Base-by-base conservation (phyloP, 2,113 vertebrate genomes). In the Climacteris rufus region DNA sequence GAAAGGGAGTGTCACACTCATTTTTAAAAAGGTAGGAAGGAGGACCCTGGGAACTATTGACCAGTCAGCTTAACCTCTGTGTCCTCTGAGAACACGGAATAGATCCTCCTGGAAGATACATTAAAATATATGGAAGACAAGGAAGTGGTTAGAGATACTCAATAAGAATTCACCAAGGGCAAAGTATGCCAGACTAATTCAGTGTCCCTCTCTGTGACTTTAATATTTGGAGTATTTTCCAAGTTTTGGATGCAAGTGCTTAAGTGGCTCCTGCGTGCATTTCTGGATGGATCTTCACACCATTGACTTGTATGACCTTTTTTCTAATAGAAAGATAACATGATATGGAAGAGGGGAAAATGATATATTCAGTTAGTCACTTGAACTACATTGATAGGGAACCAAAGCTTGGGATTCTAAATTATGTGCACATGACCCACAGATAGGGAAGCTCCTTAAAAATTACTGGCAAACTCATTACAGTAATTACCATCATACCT, bases 381-480 rank as follows among this genome's bases (percentile, higher is more conserved):
- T 31, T 25, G 9, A 57, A 57, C 25, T 65, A 39, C 15, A 35
- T 5, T 0, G 0, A 37, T 4, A 54, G 11, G 20, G 7, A 42
- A 40, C 1, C 1, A 82, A 75, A 63, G 7, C 7, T 66, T 53
- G 37, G 25, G 61, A 24, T 45, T 24, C 30, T 63, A 90, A 78
- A 82, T 31, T 74, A 23, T 20, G 6, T 57, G 6, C 19, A 35
- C 1, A 5, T 49, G 22, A 4, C 8, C 27, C 5, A 35, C 16
- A 65, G 16, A 47, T 52, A 66, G 2, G 11, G 66, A 57, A 40
- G 13, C 10, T 33, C 7, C 27, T 54, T 78, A 74, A 21, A 44
- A 57, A 28, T 23, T 88, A 12, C 28, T 75, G 30, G 8, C 9
- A 56, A 42, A 52, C 6, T 90, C 7, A 3, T 63, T 23, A n/a